Evolutionary conservation across 92 coral and sea anemone species (phyloP).

Genomic region (Blastomussa wellsi): DNA sequence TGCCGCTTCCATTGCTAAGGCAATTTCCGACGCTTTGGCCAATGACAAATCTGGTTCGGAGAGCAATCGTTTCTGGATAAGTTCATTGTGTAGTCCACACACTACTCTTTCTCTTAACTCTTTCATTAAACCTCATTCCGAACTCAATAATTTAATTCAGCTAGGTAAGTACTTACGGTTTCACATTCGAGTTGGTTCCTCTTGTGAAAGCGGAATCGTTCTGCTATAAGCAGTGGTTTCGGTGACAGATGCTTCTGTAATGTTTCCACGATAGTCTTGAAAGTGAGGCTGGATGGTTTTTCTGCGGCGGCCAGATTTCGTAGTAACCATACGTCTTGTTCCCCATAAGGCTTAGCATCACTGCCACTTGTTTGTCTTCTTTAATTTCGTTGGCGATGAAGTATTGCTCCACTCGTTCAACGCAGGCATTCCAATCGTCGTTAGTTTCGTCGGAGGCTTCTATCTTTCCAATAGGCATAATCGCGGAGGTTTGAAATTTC

Average conservation of each 20-base stretch:
- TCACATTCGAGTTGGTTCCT: constrained; percentile 64
- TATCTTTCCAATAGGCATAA: constrained; percentile 43
- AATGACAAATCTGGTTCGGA: constrained; percentile 42
- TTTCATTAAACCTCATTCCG: constrained; percentile 47
- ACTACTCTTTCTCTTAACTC: constrained; percentile 56
- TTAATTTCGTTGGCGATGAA: constrained; percentile 24
- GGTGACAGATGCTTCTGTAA: constrained; percentile 60
- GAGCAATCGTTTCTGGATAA: too few relatives aligned
- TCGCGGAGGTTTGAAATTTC: neutral
- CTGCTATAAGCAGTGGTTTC: constrained; percentile 61
- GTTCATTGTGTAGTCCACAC: constrained; percentile 50
- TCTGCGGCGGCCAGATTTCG: constrained; percentile 46
- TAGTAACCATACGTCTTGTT: constrained; percentile 52
- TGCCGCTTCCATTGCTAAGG: constrained; percentile 53
- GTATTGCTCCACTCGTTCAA: constrained; percentile 33
- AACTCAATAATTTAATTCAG: constrained; percentile 55
- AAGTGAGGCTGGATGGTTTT: constrained; percentile 43
- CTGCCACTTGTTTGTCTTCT: constrained; percentile 22
- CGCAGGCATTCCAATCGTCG: constrained; percentile 48
- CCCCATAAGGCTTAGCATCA: constrained; percentile 44
- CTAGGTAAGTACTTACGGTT: constrained; percentile 51
- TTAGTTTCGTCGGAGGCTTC: constrained; percentile 41
- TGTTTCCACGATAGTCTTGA: constrained; percentile 35
- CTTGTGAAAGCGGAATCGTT: constrained; percentile 63
- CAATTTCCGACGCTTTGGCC: constrained; percentile 39